Evolutionary conservation across 2,888 invertebrate genomes (phyloP), one percentile per base, ranked within the genome.

Genomic region (Diadegma fenestrale): DNA sequence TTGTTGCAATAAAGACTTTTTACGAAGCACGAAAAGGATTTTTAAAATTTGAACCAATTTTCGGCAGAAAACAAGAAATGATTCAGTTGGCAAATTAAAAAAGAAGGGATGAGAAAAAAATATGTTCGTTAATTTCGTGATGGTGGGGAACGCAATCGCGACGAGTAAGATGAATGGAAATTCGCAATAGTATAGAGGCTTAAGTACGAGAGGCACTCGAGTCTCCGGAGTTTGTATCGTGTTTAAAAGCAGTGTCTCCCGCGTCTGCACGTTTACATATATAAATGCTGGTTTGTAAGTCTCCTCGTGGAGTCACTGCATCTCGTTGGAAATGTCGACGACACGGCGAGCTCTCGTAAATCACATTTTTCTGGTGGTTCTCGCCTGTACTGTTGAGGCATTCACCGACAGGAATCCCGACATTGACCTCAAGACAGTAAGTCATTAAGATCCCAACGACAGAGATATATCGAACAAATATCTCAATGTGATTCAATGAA

Each of bases 361-460:
- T 58, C 48, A 68, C 7, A 76, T 82, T 64, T 63, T 71, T 19
- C 26, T 80, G 14, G 43, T 41, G 26, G 5, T 66, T 71, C 41
- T 82, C 33, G 64, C 33, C 10, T 43, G 54, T 30, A 68, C 30
- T 43, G 51, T 26, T 43, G 63, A 63, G 43, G 73, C 58, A 19
- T 81, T 75, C 45, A 81, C 26, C 88, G 88, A 41, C 81, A 88
- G 37, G 90, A 91, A 91, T 87, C 91, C 90, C 26, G 91, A 92
- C 85, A 89, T 89, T 75, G 88, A 91, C 82, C 88, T 90, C 43
- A 89, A 82, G 78, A 91, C 92, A 66, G 92, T 92, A 87, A 91
- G 90, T 90, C 82, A 48, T 58, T 51, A 51, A 2, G 30, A 51
- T 33, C 3, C 68, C 4, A 54, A 51, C 72, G 72, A 54, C 37